Base-by-base conservation (phyloP, 2,888 invertebrate genomes). In the Sicus ferrugineus region DNA sequence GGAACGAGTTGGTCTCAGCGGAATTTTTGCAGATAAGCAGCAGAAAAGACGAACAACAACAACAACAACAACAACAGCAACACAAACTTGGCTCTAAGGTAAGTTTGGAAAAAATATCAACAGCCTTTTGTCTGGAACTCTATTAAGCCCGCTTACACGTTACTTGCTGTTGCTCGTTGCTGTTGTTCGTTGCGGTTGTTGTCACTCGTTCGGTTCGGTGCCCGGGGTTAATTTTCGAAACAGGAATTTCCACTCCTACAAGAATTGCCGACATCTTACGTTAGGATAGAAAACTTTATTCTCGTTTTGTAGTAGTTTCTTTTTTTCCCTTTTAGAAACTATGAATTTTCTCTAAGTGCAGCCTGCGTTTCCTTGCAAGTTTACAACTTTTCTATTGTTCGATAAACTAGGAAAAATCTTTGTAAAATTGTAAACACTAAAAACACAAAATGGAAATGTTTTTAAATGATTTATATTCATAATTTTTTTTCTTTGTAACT, bases 171-270 rank as follows among this genome's bases (percentile, higher is more conserved):
- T 7, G 42, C 4, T 2, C 42, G 42, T 61, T 61, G 56, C 2
- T 26, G 34, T 65, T 34, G 52, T 31, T 28, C n/a, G 56, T 61
- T 42, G 26, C 46, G 30, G 42, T 70, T 72, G 70, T 72, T 69
- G 34, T 66, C 64, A 56, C 48, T 67, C 54, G 38, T 56, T 52
- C 5, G 26, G n/a, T 48, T n/a, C 42, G 23, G 62, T n/a, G n/a
- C 46, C 38, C 23, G 65, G 54, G 38, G 34, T 65, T 38, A 54
- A 54, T n/a, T 70, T 64, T 59, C 26, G 78, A 79, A 81, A 83
- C 81, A 83, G 82, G 83, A 83, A 80, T 83, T 82, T 81, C 82
- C 82, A 83, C 81, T 81, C 81, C 81, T 82, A 81, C 82, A 81
- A 73, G 73, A 71, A 69, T 69, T 30, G 42, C 14, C 16, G 14